phyloP scores from a whole-genome alignment of 2,888 invertebrate genomes.

The Ochropacha duplaris region DNA sequence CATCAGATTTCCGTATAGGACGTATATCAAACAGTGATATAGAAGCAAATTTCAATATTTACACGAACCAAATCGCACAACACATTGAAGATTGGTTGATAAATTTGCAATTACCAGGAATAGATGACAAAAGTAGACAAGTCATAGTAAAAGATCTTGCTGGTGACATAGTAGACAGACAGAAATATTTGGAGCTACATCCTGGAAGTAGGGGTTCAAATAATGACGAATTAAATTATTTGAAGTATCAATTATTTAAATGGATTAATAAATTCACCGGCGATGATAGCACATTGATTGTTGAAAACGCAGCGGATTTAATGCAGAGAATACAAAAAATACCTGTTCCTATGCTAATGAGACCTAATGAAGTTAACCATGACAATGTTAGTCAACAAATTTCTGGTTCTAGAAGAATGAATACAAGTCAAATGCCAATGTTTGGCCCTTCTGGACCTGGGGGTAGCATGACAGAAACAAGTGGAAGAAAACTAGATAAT shows the following conservation, averaged over 20 bases:
- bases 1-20: constrained; percentile 17
- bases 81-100: constrained; percentile 59
- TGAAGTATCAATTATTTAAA: constrained; percentile 34
- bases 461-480: not conserved
- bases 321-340: constrained; percentile 25
- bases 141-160: constrained; percentile 53
- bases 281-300: constrained; percentile 17
- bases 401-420: not conserved
- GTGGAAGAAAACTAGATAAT: not conserved
- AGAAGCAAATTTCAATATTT: constrained; percentile 31
- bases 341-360: constrained; percentile 18
- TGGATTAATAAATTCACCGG: constrained; percentile 31
- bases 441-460: constrained; percentile 4
- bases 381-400: not conserved
- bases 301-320: constrained; percentile 24
- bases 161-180: constrained; percentile 59
- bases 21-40: constrained; percentile 28
- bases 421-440: constrained; percentile 6
- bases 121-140: constrained; percentile 32
- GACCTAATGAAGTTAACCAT: constrained; percentile 7
- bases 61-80: constrained; percentile 38
- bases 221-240: constrained; percentile 23
- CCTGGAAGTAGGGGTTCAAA: constrained; percentile 14
- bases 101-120: constrained; percentile 31
- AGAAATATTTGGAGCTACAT: constrained; percentile 47